phyloP scores from a whole-genome alignment of 2,797 vertebrate species.

The Gallinago stenura region DNA sequence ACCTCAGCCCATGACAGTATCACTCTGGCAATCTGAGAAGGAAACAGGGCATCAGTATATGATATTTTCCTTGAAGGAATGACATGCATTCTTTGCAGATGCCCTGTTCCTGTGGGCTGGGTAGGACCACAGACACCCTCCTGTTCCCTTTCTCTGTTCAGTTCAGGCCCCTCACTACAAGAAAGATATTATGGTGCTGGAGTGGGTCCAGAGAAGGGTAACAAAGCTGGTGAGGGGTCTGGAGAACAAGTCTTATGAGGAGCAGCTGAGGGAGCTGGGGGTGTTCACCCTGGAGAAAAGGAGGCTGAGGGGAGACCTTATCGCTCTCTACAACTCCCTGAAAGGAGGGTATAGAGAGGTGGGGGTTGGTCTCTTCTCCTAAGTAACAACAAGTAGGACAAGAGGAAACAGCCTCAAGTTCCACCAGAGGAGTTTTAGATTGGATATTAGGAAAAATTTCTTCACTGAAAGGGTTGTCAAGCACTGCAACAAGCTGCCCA shows the following conservation, averaged over 20 bases:
- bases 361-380: not conserved
- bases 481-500: not conserved
- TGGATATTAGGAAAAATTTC: not conserved
- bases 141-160: not conserved
- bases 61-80: not conserved
- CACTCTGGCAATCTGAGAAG: not conserved
- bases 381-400: not conserved
- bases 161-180: not conserved
- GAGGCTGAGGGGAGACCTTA: not conserved
- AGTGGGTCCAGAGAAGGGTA: fast-evolving
- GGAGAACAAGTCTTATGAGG: not conserved
- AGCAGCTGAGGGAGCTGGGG: not conserved
- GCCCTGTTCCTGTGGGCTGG: not conserved
- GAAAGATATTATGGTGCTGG: not conserved
- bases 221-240: fast-evolving
- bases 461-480: not conserved
- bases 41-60: not conserved
- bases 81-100: not conserved
- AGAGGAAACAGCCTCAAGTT: not conserved
- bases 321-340: not conserved
- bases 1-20: not conserved
- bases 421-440: not conserved
- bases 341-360: not conserved
- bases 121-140: not conserved
- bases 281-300: not conserved